phyloP scores from a whole-genome alignment of 2,797 vertebrate genomes.

The Sebastes goodei region DNA sequence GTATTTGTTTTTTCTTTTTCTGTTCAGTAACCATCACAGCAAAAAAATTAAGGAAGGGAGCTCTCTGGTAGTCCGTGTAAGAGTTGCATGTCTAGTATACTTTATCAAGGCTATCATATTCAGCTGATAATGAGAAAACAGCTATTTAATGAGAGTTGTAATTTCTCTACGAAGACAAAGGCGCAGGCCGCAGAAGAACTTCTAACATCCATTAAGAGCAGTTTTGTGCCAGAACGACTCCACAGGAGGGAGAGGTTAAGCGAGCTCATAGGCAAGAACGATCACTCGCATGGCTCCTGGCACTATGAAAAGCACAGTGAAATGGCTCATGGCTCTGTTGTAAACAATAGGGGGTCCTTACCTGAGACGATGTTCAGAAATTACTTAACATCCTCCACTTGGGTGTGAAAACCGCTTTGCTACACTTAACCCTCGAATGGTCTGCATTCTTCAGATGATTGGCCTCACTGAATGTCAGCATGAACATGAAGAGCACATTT shows the following conservation, averaged over 20 bases:
- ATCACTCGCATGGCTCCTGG: conserved; percentile 41
- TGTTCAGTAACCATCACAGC: conserved; percentile 3
- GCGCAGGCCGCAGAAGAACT: conserved; percentile 10
- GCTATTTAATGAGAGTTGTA: conserved; percentile 20
- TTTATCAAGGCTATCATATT: conserved; percentile 4
- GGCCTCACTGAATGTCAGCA: conserved; percentile 22
- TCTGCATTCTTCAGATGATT: background rate
- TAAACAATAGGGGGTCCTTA: conserved; percentile 58
- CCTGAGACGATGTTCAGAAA: conserved; percentile 37
- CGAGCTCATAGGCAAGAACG: conserved; percentile 49
- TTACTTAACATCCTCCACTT: conserved; percentile 32
- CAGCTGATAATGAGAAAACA: conserved; percentile 5
- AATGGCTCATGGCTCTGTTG: conserved; percentile 28
- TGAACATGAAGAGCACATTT: conserved; percentile 30
- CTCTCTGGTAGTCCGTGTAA: background rate
- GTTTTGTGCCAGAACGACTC: conserved; percentile 26
- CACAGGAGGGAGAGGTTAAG: conserved; percentile 51
- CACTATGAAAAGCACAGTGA: conserved; percentile 20
- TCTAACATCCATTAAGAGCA: conserved; percentile 38
- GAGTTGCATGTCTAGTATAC: background rate
- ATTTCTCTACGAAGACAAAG: conserved; percentile 23
- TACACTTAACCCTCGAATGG: conserved; percentile 17
- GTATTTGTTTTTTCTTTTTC: background rate
- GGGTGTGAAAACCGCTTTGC: conserved; percentile 34
- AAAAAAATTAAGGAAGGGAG: background rate